These are phyloP conservation scores for Phaedon cochleariae DNA, from an alignment of 2,888 invertebrate species.

Conservation along the genomic window DNA sequence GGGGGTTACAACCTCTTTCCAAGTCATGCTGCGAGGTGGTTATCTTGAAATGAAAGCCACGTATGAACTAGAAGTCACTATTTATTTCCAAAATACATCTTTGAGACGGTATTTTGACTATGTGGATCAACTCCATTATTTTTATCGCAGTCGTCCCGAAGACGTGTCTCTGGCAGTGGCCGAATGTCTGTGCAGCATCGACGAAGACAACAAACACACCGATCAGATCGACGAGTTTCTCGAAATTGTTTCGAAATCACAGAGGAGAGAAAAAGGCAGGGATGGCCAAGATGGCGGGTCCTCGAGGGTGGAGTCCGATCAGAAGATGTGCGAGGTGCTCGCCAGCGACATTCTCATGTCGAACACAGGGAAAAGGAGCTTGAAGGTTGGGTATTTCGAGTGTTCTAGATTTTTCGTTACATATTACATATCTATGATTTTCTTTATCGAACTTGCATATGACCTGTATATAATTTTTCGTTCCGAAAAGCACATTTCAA, in stretches of 20 bases:
- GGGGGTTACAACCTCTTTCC: too few relatives aligned
- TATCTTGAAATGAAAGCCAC: too few relatives aligned
- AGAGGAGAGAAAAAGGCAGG: slow-evolving; percentile 51
- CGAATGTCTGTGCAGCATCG: slow-evolving; percentile 81
- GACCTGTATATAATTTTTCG: too few relatives aligned
- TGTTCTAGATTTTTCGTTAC: too few relatives aligned
- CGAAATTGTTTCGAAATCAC: slow-evolving; percentile 63
- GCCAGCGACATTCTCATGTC: slow-evolving; percentile 73
- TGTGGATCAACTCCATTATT: not conserved
- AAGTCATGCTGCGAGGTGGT: too few relatives aligned
- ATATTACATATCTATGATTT: too few relatives aligned
- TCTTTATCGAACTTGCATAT: too few relatives aligned
- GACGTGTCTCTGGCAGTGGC: slow-evolving; percentile 76
- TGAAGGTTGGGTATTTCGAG: slow-evolving; percentile 58
- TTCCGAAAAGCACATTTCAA: too few relatives aligned
- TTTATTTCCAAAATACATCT: too few relatives aligned
- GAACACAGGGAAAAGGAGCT: slow-evolving; percentile 66
- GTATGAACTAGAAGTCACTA: too few relatives aligned
- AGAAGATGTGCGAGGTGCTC: slow-evolving; percentile 65
- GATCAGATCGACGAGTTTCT: slow-evolving; percentile 75
- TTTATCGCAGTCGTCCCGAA: slow-evolving; percentile 40
- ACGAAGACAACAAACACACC: slow-evolving; percentile 82
- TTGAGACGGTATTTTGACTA: not conserved
- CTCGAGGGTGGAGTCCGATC: slow-evolving; percentile 62
- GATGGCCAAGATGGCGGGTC: too few relatives aligned